These are phyloP conservation scores for Encarsia formosa DNA, from an alignment of 2,888 invertebrate species.

Conservation along the genomic window DNA sequence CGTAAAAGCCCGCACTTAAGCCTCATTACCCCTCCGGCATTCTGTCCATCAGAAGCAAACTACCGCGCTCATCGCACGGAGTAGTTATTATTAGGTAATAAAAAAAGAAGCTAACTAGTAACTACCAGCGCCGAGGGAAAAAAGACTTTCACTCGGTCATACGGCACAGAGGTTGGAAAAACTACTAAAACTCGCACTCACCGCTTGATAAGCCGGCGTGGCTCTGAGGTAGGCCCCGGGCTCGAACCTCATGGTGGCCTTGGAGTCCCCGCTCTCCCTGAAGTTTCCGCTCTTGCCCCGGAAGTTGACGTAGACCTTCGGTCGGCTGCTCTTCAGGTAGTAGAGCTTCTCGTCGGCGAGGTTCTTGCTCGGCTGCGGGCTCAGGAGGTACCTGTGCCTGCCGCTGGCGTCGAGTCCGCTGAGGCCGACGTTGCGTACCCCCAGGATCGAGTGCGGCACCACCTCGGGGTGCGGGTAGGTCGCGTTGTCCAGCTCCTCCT, in stretches of 20 bases:
- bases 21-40: no score
- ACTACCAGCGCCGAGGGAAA: no score
- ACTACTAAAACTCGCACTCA: no score
- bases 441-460: conserved; percentile 40
- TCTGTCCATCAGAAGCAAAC: no score
- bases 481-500: not conserved
- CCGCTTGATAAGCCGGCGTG: conserved; percentile 27
- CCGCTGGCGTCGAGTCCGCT: not conserved
- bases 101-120: no score
- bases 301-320: conserved; percentile 43
- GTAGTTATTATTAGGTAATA: no score
- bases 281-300: conserved; percentile 40
- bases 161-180: no score
- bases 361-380: conserved; percentile 11
- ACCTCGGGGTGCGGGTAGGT: conserved; percentile 40
- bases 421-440: conserved; percentile 39
- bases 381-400: conserved; percentile 2
- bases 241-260: conserved; percentile 28
- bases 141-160: no score
- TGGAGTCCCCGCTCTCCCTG: conserved; percentile 27
- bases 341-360: conserved; percentile 41
- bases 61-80: no score
- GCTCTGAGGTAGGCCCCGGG: conserved; percentile 30
- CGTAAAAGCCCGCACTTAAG: no score
- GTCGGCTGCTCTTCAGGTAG: conserved; percentile 40